Conservation (phyloP, 2,797 vertebrate genomes). For the Channallabes apus region DNA sequence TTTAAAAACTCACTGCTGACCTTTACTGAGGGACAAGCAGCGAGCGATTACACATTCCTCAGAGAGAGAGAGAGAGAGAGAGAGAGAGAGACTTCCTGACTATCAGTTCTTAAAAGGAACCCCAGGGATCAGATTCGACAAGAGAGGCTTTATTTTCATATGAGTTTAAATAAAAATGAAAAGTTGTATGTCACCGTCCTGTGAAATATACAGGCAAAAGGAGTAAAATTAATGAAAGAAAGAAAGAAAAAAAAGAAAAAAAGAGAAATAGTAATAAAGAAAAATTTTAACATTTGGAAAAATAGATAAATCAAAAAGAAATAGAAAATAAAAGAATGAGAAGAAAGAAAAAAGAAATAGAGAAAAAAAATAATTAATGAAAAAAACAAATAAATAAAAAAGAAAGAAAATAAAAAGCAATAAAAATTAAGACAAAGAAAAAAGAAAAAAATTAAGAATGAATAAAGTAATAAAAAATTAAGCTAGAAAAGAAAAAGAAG, state of each 20-base stretch:
- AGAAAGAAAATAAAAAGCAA: too few species aligned
- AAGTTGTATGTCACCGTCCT: background rate
- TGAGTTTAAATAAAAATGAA: background rate
- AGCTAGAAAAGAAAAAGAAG: too few species aligned
- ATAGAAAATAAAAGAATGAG: too few species aligned
- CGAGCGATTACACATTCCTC: conserved; percentile 38
- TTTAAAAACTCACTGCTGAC: conserved; percentile 45
- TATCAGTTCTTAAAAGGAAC: background rate
- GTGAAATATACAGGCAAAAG: background rate
- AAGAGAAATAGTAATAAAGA: too few species aligned
- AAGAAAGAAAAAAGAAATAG: too few species aligned
- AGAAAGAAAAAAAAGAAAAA: background rate
- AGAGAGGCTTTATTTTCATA: background rate
- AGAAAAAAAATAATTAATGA: too few species aligned
- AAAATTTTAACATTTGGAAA: too few species aligned
- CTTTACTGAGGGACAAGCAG: conserved; percentile 43
- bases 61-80: background rate
- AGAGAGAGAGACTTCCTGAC: background rate
- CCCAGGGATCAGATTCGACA: background rate
- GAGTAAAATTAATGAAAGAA: background rate
- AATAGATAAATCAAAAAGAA: too few species aligned
- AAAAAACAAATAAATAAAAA: too few species aligned
- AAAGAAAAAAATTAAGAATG: too few species aligned
- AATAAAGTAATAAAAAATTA: too few species aligned
- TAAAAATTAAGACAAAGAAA: too few species aligned